Percentiles rank a stretch among this genome's conserved stretches.
These are phyloP conservation scores for Trichonephila inaurata DNA, from an alignment of 1,140 invertebrate genomes.

Conservation along the genomic window DNA sequence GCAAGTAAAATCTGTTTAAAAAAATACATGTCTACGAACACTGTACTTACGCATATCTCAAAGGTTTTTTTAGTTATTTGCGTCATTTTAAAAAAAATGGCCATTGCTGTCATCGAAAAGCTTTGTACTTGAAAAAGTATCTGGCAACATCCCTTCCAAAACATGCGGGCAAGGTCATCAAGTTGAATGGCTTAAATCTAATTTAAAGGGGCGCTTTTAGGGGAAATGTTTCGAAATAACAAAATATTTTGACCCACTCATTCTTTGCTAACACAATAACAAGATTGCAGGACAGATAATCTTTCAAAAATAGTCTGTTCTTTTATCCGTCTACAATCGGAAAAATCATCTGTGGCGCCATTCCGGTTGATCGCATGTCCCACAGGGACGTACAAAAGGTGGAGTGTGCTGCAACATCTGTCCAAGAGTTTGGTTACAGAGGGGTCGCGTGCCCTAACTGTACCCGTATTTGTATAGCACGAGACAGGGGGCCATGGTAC, in stretches of 20 bases:
- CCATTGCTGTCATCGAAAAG: neutral
- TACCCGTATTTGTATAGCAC: neutral
- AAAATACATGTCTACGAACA: too few species aligned
- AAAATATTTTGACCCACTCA: constrained; percentile 42
- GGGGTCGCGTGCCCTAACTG: constrained; percentile 25
- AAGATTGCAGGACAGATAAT: constrained; percentile 26
- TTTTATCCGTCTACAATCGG: neutral
- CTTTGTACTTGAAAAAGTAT: neutral
- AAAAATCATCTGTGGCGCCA: neutral
- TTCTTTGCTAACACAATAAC: neutral
- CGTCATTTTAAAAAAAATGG: too few species aligned
- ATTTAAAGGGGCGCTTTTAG: neutral
- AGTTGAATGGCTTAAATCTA: constrained; percentile 17
- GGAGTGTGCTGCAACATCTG: constrained; percentile 30
- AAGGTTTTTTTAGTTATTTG: too few species aligned
- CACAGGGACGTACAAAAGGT: constrained; percentile 13
- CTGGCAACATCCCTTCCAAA: neutral
- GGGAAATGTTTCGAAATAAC: neutral
- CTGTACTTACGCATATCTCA: too few species aligned
- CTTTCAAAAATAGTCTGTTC: neutral
- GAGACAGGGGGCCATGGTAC: neutral
- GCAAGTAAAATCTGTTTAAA: too few species aligned
- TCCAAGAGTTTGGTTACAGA: constrained; percentile 21
- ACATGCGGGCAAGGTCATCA: neutral
- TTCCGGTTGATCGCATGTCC: constrained; percentile 4